These are phyloP conservation scores for Macroglossus sobrinus DNA, from an alignment of 2,113 vertebrate genomes.

Conservation along the genomic window DNA sequence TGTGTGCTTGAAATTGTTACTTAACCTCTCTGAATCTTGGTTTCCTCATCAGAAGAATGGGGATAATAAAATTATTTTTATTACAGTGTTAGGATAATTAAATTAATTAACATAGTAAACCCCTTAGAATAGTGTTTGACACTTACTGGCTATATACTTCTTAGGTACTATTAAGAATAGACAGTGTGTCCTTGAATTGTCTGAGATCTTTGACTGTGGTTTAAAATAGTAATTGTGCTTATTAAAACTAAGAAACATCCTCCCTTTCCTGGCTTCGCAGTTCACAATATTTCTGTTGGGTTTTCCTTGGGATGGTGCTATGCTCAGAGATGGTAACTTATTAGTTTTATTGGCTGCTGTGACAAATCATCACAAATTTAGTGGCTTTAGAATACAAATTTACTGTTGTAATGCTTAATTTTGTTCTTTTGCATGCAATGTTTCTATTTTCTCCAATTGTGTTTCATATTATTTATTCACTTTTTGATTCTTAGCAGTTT, in stretches of 20 bases:
- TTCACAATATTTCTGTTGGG: background rate
- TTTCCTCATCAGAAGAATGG: background rate
- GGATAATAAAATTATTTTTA: conserved; percentile 6
- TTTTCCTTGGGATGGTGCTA: background rate
- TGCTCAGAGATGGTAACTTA: background rate
- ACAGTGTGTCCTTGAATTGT: background rate
- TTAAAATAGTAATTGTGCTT: conserved; percentile 1
- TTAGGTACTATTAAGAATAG: background rate
- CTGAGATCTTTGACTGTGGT: background rate
- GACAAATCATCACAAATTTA: background rate
- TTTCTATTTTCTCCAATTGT: too few species aligned
- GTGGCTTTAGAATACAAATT: background rate
- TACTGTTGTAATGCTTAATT: too few species aligned
- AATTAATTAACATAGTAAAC: background rate
- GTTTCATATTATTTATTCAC: too few species aligned
- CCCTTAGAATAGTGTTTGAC: background rate
- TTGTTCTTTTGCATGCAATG: too few species aligned
- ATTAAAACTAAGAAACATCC: background rate
- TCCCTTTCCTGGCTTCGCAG: background rate
- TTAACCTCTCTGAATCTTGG: background rate
- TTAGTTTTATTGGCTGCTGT: conserved; percentile 5
- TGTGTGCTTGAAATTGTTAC: background rate
- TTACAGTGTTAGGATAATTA: background rate
- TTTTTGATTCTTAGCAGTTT: too few species aligned
- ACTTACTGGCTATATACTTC: background rate